Base-by-base conservation (phyloP, 2,888 invertebrate genomes). In the Trissolcus brochymenae region DNA sequence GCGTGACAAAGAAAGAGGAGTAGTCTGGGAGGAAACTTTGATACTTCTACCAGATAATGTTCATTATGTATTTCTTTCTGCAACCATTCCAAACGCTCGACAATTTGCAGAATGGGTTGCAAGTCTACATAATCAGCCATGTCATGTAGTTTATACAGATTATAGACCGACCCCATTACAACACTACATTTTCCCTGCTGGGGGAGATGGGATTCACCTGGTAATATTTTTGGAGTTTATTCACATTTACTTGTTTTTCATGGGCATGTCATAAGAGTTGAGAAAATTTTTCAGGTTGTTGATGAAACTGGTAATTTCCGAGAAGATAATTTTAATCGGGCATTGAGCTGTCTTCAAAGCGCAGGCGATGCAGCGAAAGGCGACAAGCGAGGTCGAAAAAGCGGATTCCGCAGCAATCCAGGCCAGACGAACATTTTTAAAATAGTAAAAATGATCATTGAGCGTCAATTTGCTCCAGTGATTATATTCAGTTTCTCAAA, bases 401-500 rank as follows among this genome's bases (percentile, higher is more conserved):
- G 96, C 0, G 96, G 96, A n/a, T 88, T 93, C 0, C 91, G 91
- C 9, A 91, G 92, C 82, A 92, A 92, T 83, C 88, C 91, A 0
- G 92, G 92, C 1, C 92, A 93, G 81, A 94, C 96, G 0, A 97
- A 97, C 86, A 98, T 98, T 82, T 97, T 96, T 87, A 99, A 98
- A 90, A 96, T 99, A 76, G 96, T 99, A 17, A 98, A 98, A 90
- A 98, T 99, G 96, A 97, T 99, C 46, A 98, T 98, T 96, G 98
- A 99, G 87, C 91, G 97, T 21, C 97, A 97, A 88, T 97, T 99
- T 89, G 97, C 98, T 0, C 99, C 99, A 0, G 98, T 98, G 2
- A 99, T 99, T 82, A 96, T 98, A 67, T 99, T 99, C 91, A 98
- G 98, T 87, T 99, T 99, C 89, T 98, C 98, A 85, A 98, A 98